Conservation (phyloP, 2,797 vertebrate genomes). For the Harpagifer antarcticus region DNA sequence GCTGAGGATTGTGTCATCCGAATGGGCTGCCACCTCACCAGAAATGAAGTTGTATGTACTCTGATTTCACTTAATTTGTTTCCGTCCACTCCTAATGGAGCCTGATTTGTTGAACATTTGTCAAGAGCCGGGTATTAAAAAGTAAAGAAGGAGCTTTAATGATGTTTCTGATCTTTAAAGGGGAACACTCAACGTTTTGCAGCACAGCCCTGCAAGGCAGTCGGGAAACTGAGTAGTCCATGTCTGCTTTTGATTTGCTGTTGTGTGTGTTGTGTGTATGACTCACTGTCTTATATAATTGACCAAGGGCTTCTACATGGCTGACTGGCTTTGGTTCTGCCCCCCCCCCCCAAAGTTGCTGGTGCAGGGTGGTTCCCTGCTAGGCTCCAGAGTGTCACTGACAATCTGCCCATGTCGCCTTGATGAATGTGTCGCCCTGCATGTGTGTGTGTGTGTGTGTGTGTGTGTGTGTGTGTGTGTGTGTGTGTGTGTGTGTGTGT, state of each 20-base stretch:
- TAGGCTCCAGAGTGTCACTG: constrained; percentile 76
- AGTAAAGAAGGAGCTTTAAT: constrained; percentile 37
- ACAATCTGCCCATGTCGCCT: constrained; percentile 78
- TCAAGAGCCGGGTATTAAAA: constrained; percentile 21
- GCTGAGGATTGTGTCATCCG: constrained; percentile 45
- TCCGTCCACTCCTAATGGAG: constrained; percentile 20
- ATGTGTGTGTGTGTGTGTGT: constrained; percentile 16
- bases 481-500: too few species aligned
- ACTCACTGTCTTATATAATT: constrained; percentile 79
- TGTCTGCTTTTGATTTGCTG: constrained; percentile 43
- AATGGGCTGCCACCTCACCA: constrained; percentile 64
- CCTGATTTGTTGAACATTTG: constrained; percentile 24
- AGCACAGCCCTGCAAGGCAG: constrained; percentile 20
- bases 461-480: too few species aligned
- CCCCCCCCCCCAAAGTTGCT: constrained; percentile 54
- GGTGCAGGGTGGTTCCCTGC: constrained; percentile 75
- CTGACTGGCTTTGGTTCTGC: constrained; percentile 70
- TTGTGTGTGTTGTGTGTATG: constrained; percentile 36
- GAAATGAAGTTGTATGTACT: constrained; percentile 70
- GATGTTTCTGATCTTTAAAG: constrained; percentile 52
- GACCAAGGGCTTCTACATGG: constrained; percentile 72
- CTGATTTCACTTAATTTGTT: constrained; percentile 48
- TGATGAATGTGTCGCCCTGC: constrained; percentile 72
- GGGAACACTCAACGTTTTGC: constrained; percentile 20
- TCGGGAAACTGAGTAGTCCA: constrained; percentile 32